Conservation (phyloP, 1,140 invertebrate genomes). For the Lepidurus couesii region DNA sequence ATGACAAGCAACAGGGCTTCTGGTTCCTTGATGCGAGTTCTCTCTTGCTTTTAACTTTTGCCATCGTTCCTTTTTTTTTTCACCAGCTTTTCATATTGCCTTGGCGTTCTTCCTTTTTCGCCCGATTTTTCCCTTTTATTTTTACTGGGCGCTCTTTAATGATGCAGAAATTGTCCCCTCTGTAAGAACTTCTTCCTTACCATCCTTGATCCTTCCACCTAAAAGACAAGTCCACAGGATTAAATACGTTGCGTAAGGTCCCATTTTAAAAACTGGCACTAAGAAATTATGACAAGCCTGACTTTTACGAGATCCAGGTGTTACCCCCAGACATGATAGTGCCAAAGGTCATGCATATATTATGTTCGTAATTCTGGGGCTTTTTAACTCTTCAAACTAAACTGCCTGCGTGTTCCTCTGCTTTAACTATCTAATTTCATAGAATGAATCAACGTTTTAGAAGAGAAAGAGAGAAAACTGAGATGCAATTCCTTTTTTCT, state of each 20-base stretch:
- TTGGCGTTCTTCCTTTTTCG: background rate
- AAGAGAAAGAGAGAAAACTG: too few relatives aligned
- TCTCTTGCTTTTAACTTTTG: background rate
- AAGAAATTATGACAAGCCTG: background rate
- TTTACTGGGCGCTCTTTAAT: background rate
- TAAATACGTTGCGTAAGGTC: background rate
- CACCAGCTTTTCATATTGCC: background rate
- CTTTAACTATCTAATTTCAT: too few relatives aligned
- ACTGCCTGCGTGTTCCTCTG: too few relatives aligned
- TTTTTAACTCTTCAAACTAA: background rate
- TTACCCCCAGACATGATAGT: constrained; percentile 9
- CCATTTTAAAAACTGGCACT: background rate
- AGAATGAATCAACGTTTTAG: too few relatives aligned
- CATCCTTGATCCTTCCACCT: background rate
- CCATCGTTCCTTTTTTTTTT: background rate
- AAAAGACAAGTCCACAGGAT: background rate
- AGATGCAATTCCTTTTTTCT: background rate
- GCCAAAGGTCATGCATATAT: constrained; percentile 4
- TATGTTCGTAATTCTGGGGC: background rate
- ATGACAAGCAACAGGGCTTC: constrained; percentile 21
- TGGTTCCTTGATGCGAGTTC: constrained; percentile 14
- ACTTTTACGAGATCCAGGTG: constrained; percentile 12
- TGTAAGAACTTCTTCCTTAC: background rate
- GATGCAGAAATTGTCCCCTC: background rate
- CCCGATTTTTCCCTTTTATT: background rate